phyloP scores from a whole-genome alignment of 2,113 vertebrate species.

The Microcebus ravelobensis region DNA sequence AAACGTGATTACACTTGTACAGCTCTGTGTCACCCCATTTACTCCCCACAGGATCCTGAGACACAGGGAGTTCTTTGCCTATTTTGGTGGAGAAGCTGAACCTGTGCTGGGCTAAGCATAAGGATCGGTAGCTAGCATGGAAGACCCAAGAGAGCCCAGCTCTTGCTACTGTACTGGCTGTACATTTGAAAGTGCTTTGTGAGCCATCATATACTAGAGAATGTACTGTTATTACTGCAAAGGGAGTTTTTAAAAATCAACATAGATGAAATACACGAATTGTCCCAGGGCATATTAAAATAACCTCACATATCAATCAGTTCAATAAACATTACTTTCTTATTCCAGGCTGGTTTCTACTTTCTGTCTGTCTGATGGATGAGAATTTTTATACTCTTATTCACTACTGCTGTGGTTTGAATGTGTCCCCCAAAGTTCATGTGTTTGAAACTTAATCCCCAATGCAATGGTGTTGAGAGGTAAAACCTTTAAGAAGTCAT shows the following conservation, averaged over 20 bases:
- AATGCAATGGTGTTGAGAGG: background rate
- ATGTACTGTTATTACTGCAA: background rate
- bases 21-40: no score
- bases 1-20: fast-evolving
- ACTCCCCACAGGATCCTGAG: background rate
- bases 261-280: background rate
- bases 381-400: background rate
- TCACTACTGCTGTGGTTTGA: background rate
- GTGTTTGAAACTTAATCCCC: background rate
- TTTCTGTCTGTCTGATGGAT: background rate
- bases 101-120: background rate
- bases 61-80: background rate
- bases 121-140: background rate
- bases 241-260: background rate
- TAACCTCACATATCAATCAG: background rate
- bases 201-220: background rate
- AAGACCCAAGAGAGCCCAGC: background rate
- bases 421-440: background rate
- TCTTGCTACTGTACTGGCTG: background rate
- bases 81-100: background rate
- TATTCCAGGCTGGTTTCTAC: background rate
- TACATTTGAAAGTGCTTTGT: background rate
- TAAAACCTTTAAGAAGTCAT: background rate
- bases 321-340: background rate
- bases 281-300: background rate